phyloP scores from a whole-genome alignment of 2,888 invertebrate species.

The Hemicrepidius hirtus region DNA sequence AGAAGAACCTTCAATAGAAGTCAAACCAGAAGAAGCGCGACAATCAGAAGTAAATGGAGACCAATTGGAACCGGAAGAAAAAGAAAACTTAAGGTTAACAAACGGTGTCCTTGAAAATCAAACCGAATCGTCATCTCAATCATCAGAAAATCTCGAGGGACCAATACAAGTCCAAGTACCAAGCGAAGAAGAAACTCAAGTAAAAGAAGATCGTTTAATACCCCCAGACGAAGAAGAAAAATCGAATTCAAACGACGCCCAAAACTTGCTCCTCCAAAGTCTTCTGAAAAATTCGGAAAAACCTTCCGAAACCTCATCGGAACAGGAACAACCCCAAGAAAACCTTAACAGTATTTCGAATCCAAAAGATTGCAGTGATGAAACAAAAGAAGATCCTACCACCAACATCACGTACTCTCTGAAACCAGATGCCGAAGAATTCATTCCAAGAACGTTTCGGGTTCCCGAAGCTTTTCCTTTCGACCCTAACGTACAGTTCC shows the following conservation, averaged over 20 bases:
- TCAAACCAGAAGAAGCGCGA: neutral
- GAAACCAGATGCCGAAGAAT: constrained; percentile 71
- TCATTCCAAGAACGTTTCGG: constrained; percentile 68
- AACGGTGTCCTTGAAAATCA: neutral
- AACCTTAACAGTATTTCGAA: constrained; percentile 13
- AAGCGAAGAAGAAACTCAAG: neutral
- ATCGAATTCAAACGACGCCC: constrained; percentile 22
- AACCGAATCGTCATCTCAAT: neutral
- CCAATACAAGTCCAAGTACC: neutral
- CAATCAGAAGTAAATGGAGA: neutral
- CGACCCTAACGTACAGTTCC: constrained; percentile 61
- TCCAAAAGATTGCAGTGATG: constrained; percentile 17
- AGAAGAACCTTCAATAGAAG: neutral
- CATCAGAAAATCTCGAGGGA: neutral
- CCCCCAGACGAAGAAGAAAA: neutral
- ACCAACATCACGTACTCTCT: constrained; percentile 49
- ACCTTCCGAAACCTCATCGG: neutral
- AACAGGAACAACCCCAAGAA: neutral
- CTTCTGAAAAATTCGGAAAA: constrained; percentile 2
- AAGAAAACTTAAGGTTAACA: constrained; percentile 1
- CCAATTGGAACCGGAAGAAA: neutral
- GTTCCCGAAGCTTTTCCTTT: constrained; percentile 56
- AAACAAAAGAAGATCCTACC: neutral
- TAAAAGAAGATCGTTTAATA: neutral
- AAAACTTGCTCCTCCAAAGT: constrained; percentile 32